Evolutionary conservation across 1,140 invertebrate genomes (phyloP).

Genomic region (Scaptomyza graminum): DNA sequence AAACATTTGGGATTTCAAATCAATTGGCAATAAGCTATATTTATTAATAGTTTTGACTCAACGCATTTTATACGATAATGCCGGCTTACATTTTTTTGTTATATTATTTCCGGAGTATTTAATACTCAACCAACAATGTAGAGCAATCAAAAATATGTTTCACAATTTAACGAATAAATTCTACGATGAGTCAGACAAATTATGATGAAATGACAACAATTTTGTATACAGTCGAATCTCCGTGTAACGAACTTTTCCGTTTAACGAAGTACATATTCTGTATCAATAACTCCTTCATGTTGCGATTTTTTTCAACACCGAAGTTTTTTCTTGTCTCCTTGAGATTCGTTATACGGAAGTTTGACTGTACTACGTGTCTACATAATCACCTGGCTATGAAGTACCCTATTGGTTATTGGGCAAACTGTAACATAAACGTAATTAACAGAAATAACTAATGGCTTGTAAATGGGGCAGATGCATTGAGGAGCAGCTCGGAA

Average conservation of each 20-base stretch:
- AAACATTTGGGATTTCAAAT: background rate
- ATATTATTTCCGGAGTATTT: too few species aligned
- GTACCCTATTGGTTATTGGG: background rate
- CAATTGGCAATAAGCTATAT: background rate
- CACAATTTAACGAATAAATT: background rate
- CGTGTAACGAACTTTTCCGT: too few species aligned
- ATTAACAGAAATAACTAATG: background rate
- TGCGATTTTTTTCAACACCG: too few species aligned
- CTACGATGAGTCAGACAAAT: conserved; percentile 1
- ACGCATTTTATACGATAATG: background rate
- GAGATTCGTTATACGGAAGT: too few species aligned
- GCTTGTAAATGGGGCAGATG: background rate
- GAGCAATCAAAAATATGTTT: too few species aligned
- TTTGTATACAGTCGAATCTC: too few species aligned
- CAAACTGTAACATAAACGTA: background rate
- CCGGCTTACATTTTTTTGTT: too few species aligned
- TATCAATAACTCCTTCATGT: too few species aligned
- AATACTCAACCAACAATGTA: too few species aligned
- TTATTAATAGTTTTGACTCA: conserved; percentile 1
- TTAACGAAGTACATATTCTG: too few species aligned
- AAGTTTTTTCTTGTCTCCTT: too few species aligned
- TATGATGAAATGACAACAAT: conserved; percentile 7
- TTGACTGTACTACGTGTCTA: background rate
- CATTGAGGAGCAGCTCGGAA: background rate
- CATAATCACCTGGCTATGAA: background rate